Conservation (phyloP, 2,113 vertebrate species). For the Cricetomys ansorgei region DNA sequence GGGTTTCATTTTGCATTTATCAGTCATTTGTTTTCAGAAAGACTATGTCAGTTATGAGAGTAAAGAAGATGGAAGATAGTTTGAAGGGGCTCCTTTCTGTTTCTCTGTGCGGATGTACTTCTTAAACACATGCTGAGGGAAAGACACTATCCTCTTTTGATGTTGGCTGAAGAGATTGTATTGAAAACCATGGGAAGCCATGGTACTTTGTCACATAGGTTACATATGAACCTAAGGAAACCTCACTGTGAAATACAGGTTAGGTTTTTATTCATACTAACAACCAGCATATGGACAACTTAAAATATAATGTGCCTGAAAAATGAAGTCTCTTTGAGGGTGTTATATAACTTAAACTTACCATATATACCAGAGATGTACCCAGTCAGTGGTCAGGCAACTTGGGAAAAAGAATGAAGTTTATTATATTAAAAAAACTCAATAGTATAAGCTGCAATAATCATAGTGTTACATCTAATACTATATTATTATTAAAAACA, state of each 20-base stretch:
- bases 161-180: neutral
- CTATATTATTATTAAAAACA: neutral
- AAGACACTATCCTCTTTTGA: neutral
- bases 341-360: slow-evolving; percentile 74
- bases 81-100: neutral
- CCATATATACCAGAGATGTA: slow-evolving; percentile 90
- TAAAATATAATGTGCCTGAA: neutral
- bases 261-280: neutral
- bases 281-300: neutral
- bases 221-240: neutral
- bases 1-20: neutral
- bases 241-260: neutral
- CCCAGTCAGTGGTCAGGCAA: slow-evolving; percentile 85
- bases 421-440: slow-evolving; percentile 47
- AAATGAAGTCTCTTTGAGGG: slow-evolving; percentile 10
- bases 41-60: neutral
- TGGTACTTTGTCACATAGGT: neutral
- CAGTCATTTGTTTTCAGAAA: neutral
- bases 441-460: neutral
- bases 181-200: slow-evolving; percentile 51
- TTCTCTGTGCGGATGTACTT: neutral
- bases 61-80: neutral
- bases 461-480: neutral
- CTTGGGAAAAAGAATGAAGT: slow-evolving; percentile 77
- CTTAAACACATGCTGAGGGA: neutral